Conservation (phyloP, 2,797 vertebrate genomes). For the Sus cebifrons region DNA sequence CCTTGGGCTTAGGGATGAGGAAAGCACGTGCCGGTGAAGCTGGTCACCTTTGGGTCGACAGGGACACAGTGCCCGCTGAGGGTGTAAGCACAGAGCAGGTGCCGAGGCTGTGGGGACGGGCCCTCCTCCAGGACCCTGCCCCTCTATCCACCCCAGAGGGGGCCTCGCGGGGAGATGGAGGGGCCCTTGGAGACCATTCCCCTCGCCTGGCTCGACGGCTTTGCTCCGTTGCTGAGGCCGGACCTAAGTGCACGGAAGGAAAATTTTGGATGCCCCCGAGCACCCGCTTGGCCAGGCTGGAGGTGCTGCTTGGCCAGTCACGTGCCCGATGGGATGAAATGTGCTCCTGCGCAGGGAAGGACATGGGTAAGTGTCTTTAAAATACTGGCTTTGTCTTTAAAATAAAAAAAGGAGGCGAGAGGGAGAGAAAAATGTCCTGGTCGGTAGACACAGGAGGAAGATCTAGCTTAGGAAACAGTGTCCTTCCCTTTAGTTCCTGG, state of each 20-base stretch:
- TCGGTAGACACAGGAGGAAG: background rate
- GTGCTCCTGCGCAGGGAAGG: background rate
- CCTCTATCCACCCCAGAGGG: background rate
- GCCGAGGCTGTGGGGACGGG: background rate
- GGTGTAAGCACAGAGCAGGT: background rate
- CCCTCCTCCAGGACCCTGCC: background rate
- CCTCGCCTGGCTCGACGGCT: background rate
- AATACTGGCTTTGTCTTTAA: background rate
- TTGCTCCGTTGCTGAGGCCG: background rate
- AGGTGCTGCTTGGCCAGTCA: background rate
- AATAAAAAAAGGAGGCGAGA: background rate
- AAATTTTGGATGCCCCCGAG: background rate
- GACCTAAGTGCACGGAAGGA: constrained; percentile 40
- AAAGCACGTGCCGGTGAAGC: constrained; percentile 22
- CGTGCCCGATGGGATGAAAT: background rate
- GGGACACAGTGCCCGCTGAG: background rate
- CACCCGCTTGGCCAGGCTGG: background rate
- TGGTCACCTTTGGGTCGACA: background rate
- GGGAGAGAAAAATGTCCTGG: background rate
- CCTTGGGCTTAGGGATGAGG: constrained; percentile 2
- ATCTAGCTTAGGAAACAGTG: background rate
- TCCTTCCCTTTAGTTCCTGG: background rate
- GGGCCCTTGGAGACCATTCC: background rate
- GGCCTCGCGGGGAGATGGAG: background rate
- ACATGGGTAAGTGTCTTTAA: background rate